These are phyloP conservation scores for Euura saliciscinereae DNA, from an alignment of 1,140 invertebrate species.

Conservation along the genomic window DNA sequence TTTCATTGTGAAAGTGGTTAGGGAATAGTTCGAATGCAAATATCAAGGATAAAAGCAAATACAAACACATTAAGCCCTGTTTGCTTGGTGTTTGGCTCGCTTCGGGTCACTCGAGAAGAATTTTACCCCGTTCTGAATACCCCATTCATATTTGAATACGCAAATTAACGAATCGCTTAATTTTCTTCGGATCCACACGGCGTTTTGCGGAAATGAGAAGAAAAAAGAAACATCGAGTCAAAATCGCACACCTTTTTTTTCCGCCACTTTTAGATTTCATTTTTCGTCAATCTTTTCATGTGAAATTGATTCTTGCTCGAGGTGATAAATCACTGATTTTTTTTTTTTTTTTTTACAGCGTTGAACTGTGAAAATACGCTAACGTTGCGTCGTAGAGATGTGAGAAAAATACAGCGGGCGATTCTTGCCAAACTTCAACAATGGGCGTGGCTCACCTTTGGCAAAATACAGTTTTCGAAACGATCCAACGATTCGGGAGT, in stretches of 20 bases:
- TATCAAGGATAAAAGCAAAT: conserved; percentile 2
- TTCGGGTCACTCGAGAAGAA: not conserved
- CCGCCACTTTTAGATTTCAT: not conserved
- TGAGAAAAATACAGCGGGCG: too few species aligned
- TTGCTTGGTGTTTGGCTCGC: not conserved
- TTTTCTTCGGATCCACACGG: too few species aligned
- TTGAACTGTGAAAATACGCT: not conserved
- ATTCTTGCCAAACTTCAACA: too few species aligned
- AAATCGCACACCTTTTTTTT: not conserved
- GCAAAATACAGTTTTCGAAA: too few species aligned
- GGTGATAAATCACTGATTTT: too few species aligned
- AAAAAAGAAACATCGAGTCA: not conserved
- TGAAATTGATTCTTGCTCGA: not conserved
- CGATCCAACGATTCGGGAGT: too few species aligned
- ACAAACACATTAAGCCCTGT: not conserved
- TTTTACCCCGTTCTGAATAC: too few species aligned
- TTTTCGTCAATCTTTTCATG: not conserved
- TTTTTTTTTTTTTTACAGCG: too few species aligned
- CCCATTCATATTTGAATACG: too few species aligned
- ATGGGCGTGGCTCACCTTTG: too few species aligned
- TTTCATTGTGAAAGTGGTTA: not conserved
- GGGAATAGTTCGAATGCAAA: not conserved
- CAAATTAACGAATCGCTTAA: too few species aligned
- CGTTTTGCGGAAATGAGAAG: not conserved
- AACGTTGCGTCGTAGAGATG: too few species aligned